Conservation (phyloP, 2,113 vertebrate species). For the Eidolon helvum region DNA sequence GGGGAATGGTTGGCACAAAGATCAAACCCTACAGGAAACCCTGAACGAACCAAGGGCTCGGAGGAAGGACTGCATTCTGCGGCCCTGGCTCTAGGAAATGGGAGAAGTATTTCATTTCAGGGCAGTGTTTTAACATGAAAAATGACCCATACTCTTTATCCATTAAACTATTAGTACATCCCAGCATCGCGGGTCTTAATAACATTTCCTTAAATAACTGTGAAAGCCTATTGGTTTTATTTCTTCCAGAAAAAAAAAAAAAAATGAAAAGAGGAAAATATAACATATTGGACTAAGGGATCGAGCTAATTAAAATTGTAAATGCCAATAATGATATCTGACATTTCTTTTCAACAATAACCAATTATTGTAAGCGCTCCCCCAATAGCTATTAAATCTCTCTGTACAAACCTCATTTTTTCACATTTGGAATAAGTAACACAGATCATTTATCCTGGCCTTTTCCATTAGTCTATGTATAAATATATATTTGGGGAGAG, state of each 20-base stretch:
- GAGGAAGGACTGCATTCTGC: constrained; percentile 71
- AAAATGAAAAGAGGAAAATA: constrained; percentile 32
- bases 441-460: constrained; percentile 80
- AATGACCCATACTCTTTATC: constrained; percentile 81
- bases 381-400: constrained; percentile 67
- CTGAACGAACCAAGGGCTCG: constrained; percentile 62
- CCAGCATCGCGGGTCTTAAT: constrained; percentile 75
- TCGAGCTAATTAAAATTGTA: constrained; percentile 77
- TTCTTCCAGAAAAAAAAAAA: constrained; percentile 74
- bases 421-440: constrained; percentile 79
- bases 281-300: constrained; percentile 70
- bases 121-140: constrained; percentile 83
- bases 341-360: constrained; percentile 78
- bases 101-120: constrained; percentile 78
- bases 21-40: constrained; percentile 61
- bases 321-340: constrained; percentile 74
- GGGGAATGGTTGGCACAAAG: not conserved
- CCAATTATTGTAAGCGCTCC: constrained; percentile 77
- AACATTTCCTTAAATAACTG: constrained; percentile 82
- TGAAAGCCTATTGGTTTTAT: constrained; percentile 81
- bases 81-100: constrained; percentile 71
- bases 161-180: constrained; percentile 82
- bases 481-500: constrained; percentile 73
- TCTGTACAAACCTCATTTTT: constrained; percentile 25
- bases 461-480: constrained; percentile 76